Conservation (phyloP, 1,140 invertebrate genomes). For the Meloidogyne chitwoodi region DNA sequence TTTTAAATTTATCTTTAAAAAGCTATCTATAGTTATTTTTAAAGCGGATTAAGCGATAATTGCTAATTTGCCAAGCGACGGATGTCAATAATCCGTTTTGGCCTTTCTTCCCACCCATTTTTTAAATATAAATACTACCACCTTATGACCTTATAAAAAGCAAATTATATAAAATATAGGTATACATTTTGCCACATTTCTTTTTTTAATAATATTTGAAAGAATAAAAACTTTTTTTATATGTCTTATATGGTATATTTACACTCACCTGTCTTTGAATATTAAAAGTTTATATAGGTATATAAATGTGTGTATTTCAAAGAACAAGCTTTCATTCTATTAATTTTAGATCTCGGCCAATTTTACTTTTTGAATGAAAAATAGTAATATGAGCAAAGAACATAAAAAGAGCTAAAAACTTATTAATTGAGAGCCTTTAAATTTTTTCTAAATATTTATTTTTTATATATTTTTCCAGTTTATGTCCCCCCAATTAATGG, state of each 20-base stretch:
- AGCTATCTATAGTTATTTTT: not conserved
- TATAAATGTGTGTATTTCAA: not conserved
- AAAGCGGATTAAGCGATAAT: not conserved
- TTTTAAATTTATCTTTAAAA: not conserved
- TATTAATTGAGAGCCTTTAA: too few species aligned
- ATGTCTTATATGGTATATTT: too few species aligned
- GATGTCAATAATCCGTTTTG: not conserved
- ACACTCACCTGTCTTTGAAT: not conserved
- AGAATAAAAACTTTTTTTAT: too few species aligned
- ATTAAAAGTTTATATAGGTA: not conserved
- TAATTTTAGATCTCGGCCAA: not conserved
- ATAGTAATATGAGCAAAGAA: too few species aligned
- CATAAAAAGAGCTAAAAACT: too few species aligned
- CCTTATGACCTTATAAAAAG: not conserved
- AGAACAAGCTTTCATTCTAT: not conserved
- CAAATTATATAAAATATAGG: not conserved
- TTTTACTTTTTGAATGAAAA: not conserved
- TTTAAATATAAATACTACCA: not conserved
- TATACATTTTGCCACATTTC: not conserved
- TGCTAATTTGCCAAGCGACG: not conserved
- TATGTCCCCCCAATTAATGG: conserved; percentile 3
- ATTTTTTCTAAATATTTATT: too few species aligned
- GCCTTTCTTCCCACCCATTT: not conserved
- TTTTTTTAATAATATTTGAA: not conserved
- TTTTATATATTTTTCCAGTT: not conserved